These are phyloP conservation scores for Cataglyphis altisquamis DNA, from an alignment of 2,888 invertebrate genomes.

Conservation along the genomic window DNA sequence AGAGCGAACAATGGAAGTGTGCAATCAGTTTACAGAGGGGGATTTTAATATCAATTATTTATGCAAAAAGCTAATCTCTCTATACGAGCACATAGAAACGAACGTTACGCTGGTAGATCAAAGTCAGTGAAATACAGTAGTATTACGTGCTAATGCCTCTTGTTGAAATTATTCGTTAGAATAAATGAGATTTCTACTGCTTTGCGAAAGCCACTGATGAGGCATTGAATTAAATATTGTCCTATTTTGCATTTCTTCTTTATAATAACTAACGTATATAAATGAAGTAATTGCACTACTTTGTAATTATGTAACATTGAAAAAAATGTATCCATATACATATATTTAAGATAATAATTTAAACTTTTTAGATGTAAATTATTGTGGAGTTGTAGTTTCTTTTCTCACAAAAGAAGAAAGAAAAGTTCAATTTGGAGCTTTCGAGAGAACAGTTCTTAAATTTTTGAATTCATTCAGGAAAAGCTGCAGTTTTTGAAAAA, in stretches of 20 bases:
- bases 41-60: conserved; percentile 40
- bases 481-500: not conserved
- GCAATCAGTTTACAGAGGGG: not conserved
- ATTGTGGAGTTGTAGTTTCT: not conserved
- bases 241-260: conserved; percentile 16
- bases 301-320: not conserved
- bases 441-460: not conserved
- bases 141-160: conserved; percentile 34
- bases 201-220: not conserved
- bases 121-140: conserved; percentile 13
- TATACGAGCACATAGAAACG: not conserved
- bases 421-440: not conserved
- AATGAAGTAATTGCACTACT: not conserved
- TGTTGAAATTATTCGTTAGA: conserved; percentile 15
- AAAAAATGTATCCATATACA: not conserved
- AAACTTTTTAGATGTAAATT: not conserved
- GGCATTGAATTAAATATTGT: conserved; percentile 42
- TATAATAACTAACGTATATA: not conserved
- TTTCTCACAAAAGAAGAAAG: not conserved
- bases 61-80: conserved; percentile 33
- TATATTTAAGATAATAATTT: not conserved
- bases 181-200: conserved; percentile 12
- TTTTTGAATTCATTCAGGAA: not conserved
- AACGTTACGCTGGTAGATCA: conserved; percentile 41
- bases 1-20: not conserved